Percentiles rank a stretch among this genome's conserved stretches.
Evolutionary conservation across 2,113 vertebrate genomes (phyloP).

Genomic region (Neoarius graeffei): DNA sequence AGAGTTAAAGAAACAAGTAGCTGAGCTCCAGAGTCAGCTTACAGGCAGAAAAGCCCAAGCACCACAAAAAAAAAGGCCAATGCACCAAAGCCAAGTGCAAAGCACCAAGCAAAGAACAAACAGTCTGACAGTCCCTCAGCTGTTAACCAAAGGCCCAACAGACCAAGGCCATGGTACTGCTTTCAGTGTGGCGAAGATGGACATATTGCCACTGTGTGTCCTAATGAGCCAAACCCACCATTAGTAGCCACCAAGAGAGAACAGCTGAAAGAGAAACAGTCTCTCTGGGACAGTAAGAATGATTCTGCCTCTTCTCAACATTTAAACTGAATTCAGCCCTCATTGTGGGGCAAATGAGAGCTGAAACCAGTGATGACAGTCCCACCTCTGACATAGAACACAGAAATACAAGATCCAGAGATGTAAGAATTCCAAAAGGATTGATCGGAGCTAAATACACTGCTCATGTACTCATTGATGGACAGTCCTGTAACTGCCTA

Average conservation of each 20-base stretch:
- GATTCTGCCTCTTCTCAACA: background rate
- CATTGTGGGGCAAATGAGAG: background rate
- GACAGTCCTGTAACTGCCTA: background rate
- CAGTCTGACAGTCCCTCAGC: too few relatives aligned
- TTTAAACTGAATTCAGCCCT: constrained; percentile 16
- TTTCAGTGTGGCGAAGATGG: background rate
- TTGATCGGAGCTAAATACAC: constrained; percentile 31
- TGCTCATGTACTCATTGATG: constrained; percentile 20
- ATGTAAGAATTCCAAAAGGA: background rate
- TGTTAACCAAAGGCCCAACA: too few relatives aligned
- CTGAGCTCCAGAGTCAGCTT: too few relatives aligned
- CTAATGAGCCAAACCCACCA: background rate
- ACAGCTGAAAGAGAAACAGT: background rate
- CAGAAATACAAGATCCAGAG: background rate
- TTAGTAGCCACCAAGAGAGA: background rate
- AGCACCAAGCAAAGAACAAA: too few relatives aligned
- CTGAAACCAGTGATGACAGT: background rate
- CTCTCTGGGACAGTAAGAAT: background rate
- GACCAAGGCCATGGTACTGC: too few relatives aligned
- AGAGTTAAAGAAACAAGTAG: too few relatives aligned
- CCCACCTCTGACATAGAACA: background rate
- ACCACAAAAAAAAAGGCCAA: too few relatives aligned
- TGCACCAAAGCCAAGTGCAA: too few relatives aligned
- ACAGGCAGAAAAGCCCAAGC: too few relatives aligned
- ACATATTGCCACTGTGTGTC: background rate